A percentile compares a stretch with the other conserved stretches of the same genome.
phyloP scores from a whole-genome alignment of 1,140 invertebrate species.

The Meloidogyne hapla region DNA sequence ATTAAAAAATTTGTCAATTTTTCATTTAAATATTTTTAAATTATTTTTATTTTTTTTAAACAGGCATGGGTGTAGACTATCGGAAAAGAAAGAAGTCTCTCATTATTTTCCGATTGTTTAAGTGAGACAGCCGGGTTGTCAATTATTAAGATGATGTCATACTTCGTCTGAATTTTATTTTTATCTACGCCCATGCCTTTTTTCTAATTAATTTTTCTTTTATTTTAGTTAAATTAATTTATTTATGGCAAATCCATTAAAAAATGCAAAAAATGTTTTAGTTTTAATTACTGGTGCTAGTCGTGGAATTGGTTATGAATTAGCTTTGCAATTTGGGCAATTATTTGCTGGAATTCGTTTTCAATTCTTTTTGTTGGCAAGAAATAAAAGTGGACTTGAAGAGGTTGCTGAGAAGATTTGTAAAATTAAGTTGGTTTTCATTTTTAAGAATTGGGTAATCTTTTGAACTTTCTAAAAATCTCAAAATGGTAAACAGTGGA shows the following conservation, averaged over 20 bases:
- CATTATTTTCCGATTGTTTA: no score
- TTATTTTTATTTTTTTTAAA: no score
- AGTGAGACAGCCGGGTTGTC: no score
- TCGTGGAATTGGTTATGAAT: conserved; percentile 35
- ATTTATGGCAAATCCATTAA: conserved; percentile 1
- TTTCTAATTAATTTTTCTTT: no score
- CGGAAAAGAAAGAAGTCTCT: no score
- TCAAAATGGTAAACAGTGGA: no score
- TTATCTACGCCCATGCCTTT: no score
- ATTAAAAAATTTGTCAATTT: not conserved
- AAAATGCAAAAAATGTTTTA: conserved; percentile 23
- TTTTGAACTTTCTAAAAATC: no score
- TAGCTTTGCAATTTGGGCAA: conserved; percentile 43
- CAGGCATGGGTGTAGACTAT: no score
- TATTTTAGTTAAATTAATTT: not conserved
- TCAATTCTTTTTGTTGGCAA: conserved; percentile 40
- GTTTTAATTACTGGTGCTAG: conserved; percentile 32
- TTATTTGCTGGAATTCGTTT: conserved; percentile 21
- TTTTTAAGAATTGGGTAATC: no score
- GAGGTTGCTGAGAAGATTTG: conserved; percentile 27
- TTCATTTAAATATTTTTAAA: not conserved
- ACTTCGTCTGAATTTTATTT: no score
- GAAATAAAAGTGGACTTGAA: conserved; percentile 28
- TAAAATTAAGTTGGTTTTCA: conserved; percentile 18
- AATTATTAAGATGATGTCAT: no score